These are phyloP conservation scores for Ylistrum balloti DNA, from an alignment of 1,140 invertebrate genomes.

Conservation along the genomic window DNA sequence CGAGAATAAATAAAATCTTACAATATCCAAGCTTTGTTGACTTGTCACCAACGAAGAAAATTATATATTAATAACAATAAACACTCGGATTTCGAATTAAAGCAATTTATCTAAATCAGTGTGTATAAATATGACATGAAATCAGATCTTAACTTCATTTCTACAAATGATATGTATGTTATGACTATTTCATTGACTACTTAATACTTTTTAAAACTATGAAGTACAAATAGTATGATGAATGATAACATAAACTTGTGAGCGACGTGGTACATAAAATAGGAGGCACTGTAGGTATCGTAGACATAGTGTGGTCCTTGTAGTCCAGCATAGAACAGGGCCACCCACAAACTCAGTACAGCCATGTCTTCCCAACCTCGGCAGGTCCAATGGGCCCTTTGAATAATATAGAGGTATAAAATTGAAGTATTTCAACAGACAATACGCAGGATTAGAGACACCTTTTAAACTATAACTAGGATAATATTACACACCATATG, in stretches of 20 bases:
- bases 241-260: conserved; percentile 60
- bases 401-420: neutral
- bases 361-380: conserved; percentile 58
- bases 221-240: conserved; percentile 55
- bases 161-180: neutral
- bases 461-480: neutral
- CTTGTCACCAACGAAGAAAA: too few relatives aligned
- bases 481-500: neutral
- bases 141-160: neutral
- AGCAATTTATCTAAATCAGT: neutral
- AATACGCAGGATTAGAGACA: neutral
- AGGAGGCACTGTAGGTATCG: conserved; percentile 48
- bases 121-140: neutral
- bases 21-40: too few relatives aligned
- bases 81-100: too few relatives aligned
- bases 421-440: neutral
- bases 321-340: conserved; percentile 53
- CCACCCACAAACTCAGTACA: conserved; percentile 58
- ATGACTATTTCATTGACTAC: neutral
- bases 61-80: too few relatives aligned
- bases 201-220: conserved; percentile 54
- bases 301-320: conserved; percentile 57
- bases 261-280: conserved; percentile 51
- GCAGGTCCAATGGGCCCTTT: conserved; percentile 49
- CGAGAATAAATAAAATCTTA: too few relatives aligned